Evolutionary conservation across 2,797 vertebrate genomes (phyloP), one percentile per base, ranked within the genome.

Genomic region (Rhynchotus rufescens): DNA sequence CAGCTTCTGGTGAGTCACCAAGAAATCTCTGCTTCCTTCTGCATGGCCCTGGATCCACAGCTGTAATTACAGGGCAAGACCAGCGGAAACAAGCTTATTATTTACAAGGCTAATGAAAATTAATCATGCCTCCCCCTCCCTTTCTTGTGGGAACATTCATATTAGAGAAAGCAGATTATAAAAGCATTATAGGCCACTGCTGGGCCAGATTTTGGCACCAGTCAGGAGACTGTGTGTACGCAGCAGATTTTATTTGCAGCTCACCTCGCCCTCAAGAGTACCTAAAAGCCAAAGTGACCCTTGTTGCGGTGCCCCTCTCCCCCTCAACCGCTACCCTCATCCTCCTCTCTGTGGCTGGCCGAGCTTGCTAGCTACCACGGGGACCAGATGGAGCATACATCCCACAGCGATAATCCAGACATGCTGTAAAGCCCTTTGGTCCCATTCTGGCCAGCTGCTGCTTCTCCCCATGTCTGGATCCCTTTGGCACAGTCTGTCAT

Each of bases 101-200:
- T 95, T 95, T 93, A 96, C 72, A 51, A 86, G 78, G 40, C 78
- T 96, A 91, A 96, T 93, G 91, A 92, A 91, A 93, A 96, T 92
- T 89, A 91, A 92, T 93, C 89, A 91, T 68, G 78, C 75, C 72
- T 92, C 80, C 75, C 40, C 75, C 88, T 93, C 72, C 52, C 54
- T 84, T 84, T 86, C 80, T 84, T 71, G 84, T 60, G 76, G 84
- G 80, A 94, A 84, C 78, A 96, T 61, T 85, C 92, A 91, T 8
- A 6, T 73, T 30, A 64, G 59, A 71, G 85, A 77, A 88, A 90
- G 78, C 75, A 88, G 78, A 86, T 92, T 91, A 89, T 45, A 68
- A 81, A 84, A 65, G 75, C 80, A 54, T 74, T 65, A 67, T 0
- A 14, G 40, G 52, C 0, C 0, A 45, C 85, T 30, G 92, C 85